Conservation (phyloP, 2,888 invertebrate genomes). For the Nomada flava region DNA sequence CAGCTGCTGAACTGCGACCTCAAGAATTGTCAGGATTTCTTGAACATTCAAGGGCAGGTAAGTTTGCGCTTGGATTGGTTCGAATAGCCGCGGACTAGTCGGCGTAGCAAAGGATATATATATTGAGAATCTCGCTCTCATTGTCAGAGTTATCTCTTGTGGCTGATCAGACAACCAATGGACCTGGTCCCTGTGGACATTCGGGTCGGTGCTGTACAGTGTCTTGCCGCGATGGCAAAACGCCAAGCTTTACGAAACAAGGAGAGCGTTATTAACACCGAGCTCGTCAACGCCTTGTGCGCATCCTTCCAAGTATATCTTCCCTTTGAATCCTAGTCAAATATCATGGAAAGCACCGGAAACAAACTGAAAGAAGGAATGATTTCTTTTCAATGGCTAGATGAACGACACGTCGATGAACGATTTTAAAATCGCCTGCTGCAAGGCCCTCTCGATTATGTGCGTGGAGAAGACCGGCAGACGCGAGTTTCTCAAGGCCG, state of each 20-base stretch:
- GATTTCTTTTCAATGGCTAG: slow-evolving; percentile 29
- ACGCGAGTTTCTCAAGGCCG: slow-evolving; percentile 60
- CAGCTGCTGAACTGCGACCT: slow-evolving; percentile 68
- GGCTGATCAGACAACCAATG: slow-evolving; percentile 62
- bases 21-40: slow-evolving; percentile 69
- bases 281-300: slow-evolving; percentile 72
- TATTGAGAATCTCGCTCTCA: background rate
- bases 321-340: background rate
- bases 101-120: background rate
- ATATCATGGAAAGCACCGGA: background rate
- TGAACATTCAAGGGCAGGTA: slow-evolving; percentile 69
- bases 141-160: slow-evolving; percentile 61
- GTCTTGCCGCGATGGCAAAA: slow-evolving; percentile 64
- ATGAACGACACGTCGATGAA: slow-evolving; percentile 51
- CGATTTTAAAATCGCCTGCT: slow-evolving; percentile 74
- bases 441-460: slow-evolving; percentile 70
- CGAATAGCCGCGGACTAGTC: background rate
- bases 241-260: slow-evolving; percentile 57
- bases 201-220: slow-evolving; percentile 62
- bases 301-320: slow-evolving; percentile 70
- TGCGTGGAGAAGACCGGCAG: slow-evolving; percentile 67
- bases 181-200: slow-evolving; percentile 67
- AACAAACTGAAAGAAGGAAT: background rate
- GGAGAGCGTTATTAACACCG: slow-evolving; percentile 56
- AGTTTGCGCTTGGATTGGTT: background rate